These are phyloP conservation scores for Andrena praecox DNA, from an alignment of 2,888 invertebrate species.

Conservation along the genomic window DNA sequence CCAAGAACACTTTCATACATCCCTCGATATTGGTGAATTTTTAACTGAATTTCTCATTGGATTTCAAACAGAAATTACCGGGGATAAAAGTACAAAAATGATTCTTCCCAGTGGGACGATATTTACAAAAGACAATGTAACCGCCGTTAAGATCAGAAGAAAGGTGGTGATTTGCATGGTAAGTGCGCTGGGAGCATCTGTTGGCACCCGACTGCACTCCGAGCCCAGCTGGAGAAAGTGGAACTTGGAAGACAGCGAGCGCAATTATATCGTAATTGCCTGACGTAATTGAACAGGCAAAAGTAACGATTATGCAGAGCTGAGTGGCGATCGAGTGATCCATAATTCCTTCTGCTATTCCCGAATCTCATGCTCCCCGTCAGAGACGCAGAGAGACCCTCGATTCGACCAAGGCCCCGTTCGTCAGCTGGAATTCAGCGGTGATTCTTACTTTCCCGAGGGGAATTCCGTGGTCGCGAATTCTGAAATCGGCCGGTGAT, in stretches of 20 bases:
- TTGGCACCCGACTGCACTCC: constrained; percentile 33
- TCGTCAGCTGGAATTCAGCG: constrained; percentile 6
- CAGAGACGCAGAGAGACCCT: neutral
- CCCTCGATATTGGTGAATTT: neutral
- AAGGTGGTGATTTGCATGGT: constrained; percentile 1
- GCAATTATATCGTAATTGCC: constrained; percentile 29
- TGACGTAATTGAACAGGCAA: constrained; percentile 22
- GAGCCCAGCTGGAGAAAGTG: constrained; percentile 50
- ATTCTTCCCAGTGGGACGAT: neutral
- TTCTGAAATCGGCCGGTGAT: constrained; percentile 53
- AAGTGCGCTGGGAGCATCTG: constrained; percentile 31
- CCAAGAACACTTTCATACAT: neutral
- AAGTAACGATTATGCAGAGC: constrained; percentile 1
- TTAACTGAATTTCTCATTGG: neutral
- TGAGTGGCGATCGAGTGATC: neutral
- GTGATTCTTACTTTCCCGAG: constrained; percentile 48
- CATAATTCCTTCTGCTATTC: neutral
- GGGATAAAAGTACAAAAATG: too few species aligned
- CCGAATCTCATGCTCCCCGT: neutral
- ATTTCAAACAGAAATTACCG: too few species aligned
- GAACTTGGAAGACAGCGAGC: constrained; percentile 47
- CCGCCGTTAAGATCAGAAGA: neutral
- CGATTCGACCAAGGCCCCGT: neutral
- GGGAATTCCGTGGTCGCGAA: constrained; percentile 52
- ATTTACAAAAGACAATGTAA: neutral